phyloP scores from a whole-genome alignment of 2,113 vertebrate genomes.

The Catharus bicknelli region DNA sequence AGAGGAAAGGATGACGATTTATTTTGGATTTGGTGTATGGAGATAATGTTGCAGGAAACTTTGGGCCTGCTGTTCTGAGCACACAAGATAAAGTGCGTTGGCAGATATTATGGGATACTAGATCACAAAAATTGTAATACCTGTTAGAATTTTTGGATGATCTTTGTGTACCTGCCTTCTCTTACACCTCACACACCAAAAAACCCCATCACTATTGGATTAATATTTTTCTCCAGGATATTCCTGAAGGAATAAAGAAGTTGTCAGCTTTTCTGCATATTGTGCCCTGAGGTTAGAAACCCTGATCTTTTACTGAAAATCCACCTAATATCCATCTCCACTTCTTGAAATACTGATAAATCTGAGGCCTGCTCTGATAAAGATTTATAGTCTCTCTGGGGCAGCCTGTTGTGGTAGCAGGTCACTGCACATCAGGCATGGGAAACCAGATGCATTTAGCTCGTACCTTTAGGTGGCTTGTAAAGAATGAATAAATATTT shows the following conservation, averaged over 20 bases:
- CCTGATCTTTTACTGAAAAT: background rate
- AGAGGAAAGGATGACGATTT: conserved; percentile 8
- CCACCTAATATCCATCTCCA: background rate
- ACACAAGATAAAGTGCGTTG: background rate
- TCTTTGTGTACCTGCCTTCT: background rate
- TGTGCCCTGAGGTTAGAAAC: background rate
- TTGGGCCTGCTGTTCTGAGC: background rate
- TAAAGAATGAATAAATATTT: conserved; percentile 18
- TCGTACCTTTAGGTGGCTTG: background rate
- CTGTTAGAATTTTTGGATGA: background rate
- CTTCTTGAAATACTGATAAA: background rate
- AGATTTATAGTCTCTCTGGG: background rate
- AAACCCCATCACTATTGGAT: background rate
- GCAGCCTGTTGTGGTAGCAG: background rate
- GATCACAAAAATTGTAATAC: background rate
- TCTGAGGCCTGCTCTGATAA: background rate
- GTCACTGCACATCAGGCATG: background rate
- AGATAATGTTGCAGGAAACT: conserved; percentile 19
- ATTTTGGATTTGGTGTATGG: background rate
- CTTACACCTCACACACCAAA: background rate
- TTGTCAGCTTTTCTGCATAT: background rate
- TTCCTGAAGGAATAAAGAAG: background rate
- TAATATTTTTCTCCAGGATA: background rate
- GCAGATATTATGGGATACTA: background rate
- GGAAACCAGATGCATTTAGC: background rate